Evolutionary conservation across 2,888 invertebrate species (phyloP).

Genomic region (Chymomyza procnemis): DNA sequence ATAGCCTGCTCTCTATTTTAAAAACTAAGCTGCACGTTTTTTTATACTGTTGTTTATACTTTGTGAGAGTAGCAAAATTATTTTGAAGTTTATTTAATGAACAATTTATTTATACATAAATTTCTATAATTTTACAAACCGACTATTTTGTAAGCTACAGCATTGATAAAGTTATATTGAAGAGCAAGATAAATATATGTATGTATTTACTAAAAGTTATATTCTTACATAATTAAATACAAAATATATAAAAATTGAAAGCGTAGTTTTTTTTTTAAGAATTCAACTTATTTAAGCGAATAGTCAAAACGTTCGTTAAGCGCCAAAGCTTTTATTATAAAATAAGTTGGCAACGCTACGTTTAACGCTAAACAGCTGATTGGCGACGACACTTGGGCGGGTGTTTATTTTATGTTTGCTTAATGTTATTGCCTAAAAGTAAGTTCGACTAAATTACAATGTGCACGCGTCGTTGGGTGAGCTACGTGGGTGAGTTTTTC

Average conservation of each 20-base stretch:
- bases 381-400: background rate
- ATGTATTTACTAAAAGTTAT: conserved; percentile 71
- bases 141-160: conserved; percentile 42
- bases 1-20: conserved; percentile 11
- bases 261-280: background rate
- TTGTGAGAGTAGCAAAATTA: conserved; percentile 38
- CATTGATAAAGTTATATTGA: conserved; percentile 62
- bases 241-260: background rate
- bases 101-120: conserved; percentile 45
- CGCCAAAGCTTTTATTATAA: too few species aligned
- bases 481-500: conserved; percentile 58
- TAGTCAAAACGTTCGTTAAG: background rate
- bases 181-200: conserved; percentile 55
- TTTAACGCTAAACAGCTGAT: background rate
- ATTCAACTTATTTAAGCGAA: background rate
- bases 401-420: background rate
- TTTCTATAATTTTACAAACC: conserved; percentile 46
- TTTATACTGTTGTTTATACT: conserved; percentile 60
- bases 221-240: conserved; percentile 4
- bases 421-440: background rate
- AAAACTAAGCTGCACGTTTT: conserved; percentile 46
- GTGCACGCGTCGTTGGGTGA: conserved; percentile 13
- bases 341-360: background rate
- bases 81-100: conserved; percentile 34
- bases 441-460: background rate